phyloP scores from a whole-genome alignment of 1,140 invertebrate species.

The Arion vulgaris region DNA sequence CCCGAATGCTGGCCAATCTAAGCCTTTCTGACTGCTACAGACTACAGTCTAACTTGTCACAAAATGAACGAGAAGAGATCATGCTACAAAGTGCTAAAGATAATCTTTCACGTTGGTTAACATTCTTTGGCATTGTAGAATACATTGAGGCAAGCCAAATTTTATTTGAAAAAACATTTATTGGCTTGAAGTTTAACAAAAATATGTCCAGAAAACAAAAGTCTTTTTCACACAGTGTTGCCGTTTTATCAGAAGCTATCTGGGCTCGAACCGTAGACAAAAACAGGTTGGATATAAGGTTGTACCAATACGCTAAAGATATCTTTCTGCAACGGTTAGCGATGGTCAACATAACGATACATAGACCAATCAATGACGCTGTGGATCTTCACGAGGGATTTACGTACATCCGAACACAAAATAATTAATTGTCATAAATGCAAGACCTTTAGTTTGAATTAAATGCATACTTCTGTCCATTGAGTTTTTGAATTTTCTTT shows the following conservation, averaged over 20 bases:
- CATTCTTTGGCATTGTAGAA: constrained; percentile 97
- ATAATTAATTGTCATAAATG: no score
- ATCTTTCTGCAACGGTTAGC: constrained; percentile 83
- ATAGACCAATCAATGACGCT: background rate
- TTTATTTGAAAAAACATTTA: constrained; percentile 96
- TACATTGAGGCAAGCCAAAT: constrained; percentile 93
- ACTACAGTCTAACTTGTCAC: constrained; percentile 79
- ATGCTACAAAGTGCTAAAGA: constrained; percentile 92
- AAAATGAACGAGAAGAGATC: constrained; percentile 80
- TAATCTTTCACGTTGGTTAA: constrained; percentile 90
- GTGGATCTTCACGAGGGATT: background rate
- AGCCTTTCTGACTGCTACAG: constrained; percentile 96
- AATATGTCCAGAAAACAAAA: constrained; percentile 63
- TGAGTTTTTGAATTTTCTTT: no score
- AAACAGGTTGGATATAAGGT: constrained; percentile 91
- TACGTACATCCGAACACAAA: background rate
- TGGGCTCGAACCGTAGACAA: constrained; percentile 83
- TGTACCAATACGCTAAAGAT: constrained; percentile 93
- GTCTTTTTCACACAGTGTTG: constrained; percentile 67
- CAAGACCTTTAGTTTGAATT: no score
- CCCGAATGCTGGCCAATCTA: constrained; percentile 92
- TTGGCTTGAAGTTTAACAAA: constrained; percentile 75
- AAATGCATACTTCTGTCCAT: no score
- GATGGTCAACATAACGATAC: background rate
- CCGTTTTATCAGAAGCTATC: constrained; percentile 77